These are phyloP conservation scores for Heteronetta atricapilla DNA, from an alignment of 2,113 vertebrate genomes.

Conservation along the genomic window DNA sequence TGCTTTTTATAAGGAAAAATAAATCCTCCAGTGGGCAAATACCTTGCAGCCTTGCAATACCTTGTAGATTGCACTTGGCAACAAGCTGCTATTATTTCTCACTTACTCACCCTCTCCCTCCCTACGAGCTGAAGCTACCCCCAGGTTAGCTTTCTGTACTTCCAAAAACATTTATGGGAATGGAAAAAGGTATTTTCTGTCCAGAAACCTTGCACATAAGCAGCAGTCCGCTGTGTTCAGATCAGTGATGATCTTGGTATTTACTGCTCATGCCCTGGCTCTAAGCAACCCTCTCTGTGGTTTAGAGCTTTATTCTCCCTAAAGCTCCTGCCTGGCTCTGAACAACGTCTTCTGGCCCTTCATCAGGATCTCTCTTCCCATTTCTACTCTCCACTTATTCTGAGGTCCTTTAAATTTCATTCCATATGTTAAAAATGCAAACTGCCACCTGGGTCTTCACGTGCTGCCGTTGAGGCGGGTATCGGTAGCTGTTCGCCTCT, in stretches of 20 bases:
- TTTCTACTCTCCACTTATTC: not conserved
- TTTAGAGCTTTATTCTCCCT: not conserved
- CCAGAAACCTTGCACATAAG: not conserved
- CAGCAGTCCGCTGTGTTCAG: rapidly evolving
- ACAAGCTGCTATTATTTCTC: not conserved
- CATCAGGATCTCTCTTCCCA: too few relatives aligned
- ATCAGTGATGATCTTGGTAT: not conserved
- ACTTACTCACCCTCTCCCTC: not conserved
- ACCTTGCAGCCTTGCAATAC: not conserved
- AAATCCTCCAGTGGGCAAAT: not conserved
- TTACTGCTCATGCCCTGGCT: not conserved
- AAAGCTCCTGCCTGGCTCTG: not conserved
- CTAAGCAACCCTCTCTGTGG: not conserved
- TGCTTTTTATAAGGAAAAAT: not conserved
- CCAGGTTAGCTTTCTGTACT: not conserved
- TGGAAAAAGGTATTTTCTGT: not conserved
- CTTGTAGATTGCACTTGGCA: not conserved
- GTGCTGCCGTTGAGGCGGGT: not conserved
- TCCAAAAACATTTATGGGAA: not conserved
- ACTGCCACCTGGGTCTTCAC: not conserved
- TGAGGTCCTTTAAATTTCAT: not conserved
- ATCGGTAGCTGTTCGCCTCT: not conserved
- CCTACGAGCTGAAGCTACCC: not conserved
- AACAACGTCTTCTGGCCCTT: too few relatives aligned
- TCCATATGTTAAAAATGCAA: not conserved